Evolutionary conservation across 2,113 vertebrate genomes (phyloP), one percentile per base, ranked within the genome.

Genomic region (Columba livia): DNA sequence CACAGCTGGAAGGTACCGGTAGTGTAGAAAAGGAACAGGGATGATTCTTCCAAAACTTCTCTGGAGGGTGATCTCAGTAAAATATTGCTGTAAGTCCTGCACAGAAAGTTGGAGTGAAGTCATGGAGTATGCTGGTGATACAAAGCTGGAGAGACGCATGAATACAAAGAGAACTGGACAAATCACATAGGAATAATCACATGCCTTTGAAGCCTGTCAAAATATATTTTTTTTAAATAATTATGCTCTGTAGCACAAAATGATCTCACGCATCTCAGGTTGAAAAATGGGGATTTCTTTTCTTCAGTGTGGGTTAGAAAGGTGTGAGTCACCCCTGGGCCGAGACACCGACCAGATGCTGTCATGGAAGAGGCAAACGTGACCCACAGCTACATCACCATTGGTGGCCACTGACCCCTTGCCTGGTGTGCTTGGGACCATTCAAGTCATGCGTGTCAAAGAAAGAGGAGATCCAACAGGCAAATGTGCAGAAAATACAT

Each of bases 101-200:
- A 69, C 5, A 48, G 77, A 60, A 81, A 72, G 32, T 7, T 1
- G 1, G 77, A 58, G 72, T 62, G 85, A 86, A 90, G 73, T 79
- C 85, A 53, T 9, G 42, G 60, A 31, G 23, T 8, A 11, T 65
- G 24, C 21, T 61, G 80, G 40, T 78, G 80, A 54, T 12, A 54
- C 0, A 0, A 78, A 65, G 42, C 31, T 75, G 51, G 61, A 67
- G 51, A 93, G 24, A 51, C 65, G 18, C 64, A 23, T 18, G 71
- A 89, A 91, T 85, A 56, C 28, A 83, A 83, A 94, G 21, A 83
- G 47, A 64, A 28, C 0, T 58, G 88, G 72, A 17, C 78, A 79
- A 94, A 67, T 20, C 82, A 80, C 75, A 66, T 8, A 90, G 94
- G 74, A 96, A 80, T 54, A 85, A 88, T n/a, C n/a, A 72, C 14